phyloP scores from a whole-genome alignment of 2,113 vertebrate species.

The Nothobranchius kuhntae region DNA sequence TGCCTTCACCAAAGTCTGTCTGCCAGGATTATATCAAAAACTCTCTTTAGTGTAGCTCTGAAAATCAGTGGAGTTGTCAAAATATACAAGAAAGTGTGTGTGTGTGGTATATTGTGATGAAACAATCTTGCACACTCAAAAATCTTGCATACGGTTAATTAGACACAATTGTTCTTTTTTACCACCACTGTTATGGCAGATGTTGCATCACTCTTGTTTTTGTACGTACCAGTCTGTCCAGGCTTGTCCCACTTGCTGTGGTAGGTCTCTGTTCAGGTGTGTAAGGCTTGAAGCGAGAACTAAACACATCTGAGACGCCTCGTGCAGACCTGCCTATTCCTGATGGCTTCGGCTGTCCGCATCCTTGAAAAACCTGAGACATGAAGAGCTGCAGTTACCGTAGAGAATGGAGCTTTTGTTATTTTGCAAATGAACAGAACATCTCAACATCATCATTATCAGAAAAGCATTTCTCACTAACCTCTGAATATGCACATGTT shows the following conservation, averaged over 20 bases:
- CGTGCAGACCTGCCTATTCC: conserved; percentile 85
- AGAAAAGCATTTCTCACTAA: background rate
- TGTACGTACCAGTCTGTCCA: conserved; percentile 90
- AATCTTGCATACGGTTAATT: background rate
- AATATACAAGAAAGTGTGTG: conserved; percentile 3
- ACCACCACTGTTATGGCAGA: too few relatives aligned
- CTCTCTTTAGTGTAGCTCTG: conserved; percentile 1
- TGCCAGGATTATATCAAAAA: conserved; percentile 26
- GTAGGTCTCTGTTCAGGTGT: conserved; percentile 89
- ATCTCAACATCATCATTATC: conserved; percentile 3
- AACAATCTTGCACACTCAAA: background rate
- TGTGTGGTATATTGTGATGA: too few relatives aligned
- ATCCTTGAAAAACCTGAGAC: conserved; percentile 92
- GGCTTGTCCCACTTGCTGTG: conserved; percentile 88
- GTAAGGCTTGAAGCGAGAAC: conserved; percentile 85
- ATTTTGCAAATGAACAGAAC: conserved; percentile 8
- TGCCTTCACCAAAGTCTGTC: conserved; percentile 16
- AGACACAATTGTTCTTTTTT: background rate
- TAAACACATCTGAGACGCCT: conserved; percentile 89
- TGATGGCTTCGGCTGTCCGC: conserved; percentile 90
- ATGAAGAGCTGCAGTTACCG: conserved; percentile 7
- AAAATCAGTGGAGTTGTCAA: conserved; percentile 19
- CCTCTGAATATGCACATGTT: conserved; percentile 13
- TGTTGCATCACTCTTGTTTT: background rate
- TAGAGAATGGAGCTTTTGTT: background rate